Evolutionary conservation across 2,113 vertebrate genomes (phyloP).

Genomic region (Atractosteus spatula): DNA sequence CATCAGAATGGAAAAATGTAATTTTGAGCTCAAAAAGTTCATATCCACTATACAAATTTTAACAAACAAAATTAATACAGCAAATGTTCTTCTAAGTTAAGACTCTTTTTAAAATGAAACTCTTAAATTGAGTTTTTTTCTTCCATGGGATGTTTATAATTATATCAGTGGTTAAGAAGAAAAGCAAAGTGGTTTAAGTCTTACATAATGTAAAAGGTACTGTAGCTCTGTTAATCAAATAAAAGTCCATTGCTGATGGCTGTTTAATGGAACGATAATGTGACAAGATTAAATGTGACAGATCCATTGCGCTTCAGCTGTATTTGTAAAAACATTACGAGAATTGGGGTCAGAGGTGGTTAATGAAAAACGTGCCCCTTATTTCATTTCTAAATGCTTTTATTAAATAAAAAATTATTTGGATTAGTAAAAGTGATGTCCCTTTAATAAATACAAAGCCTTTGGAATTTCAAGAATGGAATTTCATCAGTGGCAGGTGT

Average conservation of each 20-base stretch:
- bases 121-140: too few relatives aligned
- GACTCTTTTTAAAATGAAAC: too few relatives aligned
- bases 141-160: too few relatives aligned
- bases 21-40: too few relatives aligned
- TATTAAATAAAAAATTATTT: constrained; percentile 18
- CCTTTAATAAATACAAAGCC: neutral
- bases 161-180: too few relatives aligned
- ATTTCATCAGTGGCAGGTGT: constrained; percentile 6
- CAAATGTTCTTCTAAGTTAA: too few relatives aligned
- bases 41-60: too few relatives aligned
- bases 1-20: too few relatives aligned
- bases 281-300: constrained; percentile 42
- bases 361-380: constrained; percentile 27
- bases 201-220: constrained; percentile 9
- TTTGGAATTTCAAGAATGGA: constrained; percentile 18
- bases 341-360: constrained; percentile 41
- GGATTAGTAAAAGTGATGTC: constrained; percentile 29
- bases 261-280: constrained; percentile 47
- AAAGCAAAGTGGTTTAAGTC: neutral
- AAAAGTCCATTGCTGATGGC: constrained; percentile 28
- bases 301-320: constrained; percentile 17
- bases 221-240: constrained; percentile 29
- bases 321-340: constrained; percentile 33
- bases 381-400: constrained; percentile 23
- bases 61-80: too few relatives aligned